Evolutionary conservation across 2,797 vertebrate species (phyloP), one percentile per base, ranked within the genome.

Genomic region (Synanceia verrucosa): DNA sequence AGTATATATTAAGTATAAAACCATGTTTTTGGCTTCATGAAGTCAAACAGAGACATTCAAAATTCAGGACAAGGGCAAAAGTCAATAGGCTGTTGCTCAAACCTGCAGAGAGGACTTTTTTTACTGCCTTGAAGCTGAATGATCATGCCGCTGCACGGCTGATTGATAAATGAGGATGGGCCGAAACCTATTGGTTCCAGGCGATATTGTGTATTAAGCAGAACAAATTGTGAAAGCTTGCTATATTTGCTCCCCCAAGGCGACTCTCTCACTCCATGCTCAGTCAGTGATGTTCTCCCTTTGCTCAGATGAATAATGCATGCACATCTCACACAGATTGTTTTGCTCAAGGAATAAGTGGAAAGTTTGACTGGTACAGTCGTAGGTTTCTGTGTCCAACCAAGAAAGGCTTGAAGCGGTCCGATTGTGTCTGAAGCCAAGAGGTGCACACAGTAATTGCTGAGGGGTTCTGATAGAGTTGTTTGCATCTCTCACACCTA

Each of bases 241-340:
- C 82, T 86, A 73, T 79, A 85, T 84, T 71, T 85, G 72, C 79
- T 59, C 73, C 82, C 80, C 72, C 13, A 5, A 73, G 79, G 85
- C 81, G 50, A 44, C 65, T 56, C 73, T 73, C 61, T 73, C 76
- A 29, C 65, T 80, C 67, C 58, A 61, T 5, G 34, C 73, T 77
- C 81, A 69, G 56, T 70, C 72, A 61, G 77, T 81, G 70, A 72
- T 81, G 75, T 59, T 82, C 55, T 78, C 34, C 56, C 63, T 19
- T 41, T 55, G 60, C 76, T 82, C 76, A 44, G 24, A 91, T 92
- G 86, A 91, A 92, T 92, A 90, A 92, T 91, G 69, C 72, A 91
- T 92, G 65, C 23, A 19, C 46, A 76, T 68, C 75, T 84, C 74
- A 76, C 64, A 62, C 73, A 82, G 79, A 87, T 87, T 89, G 88